phyloP scores from a whole-genome alignment of 2,888 invertebrate genomes.

The Athalia cordata region DNA sequence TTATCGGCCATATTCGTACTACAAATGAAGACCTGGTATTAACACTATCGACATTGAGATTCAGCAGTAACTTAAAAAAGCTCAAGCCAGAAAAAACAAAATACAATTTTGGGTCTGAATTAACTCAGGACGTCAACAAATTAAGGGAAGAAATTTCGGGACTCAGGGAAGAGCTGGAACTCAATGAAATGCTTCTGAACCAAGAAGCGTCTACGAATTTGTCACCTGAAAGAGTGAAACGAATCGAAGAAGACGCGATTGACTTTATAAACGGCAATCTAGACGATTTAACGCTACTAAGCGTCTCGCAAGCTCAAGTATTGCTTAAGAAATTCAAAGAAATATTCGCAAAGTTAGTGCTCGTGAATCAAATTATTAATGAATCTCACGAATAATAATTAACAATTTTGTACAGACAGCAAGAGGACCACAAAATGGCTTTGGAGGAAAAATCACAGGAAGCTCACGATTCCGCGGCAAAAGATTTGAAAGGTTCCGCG shows the following conservation, averaged over 20 bases:
- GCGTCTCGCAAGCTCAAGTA: constrained; percentile 67
- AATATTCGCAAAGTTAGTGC: constrained; percentile 60
- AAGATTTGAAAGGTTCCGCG: constrained; percentile 13
- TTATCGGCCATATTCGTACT: constrained; percentile 71
- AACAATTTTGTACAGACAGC: not conserved
- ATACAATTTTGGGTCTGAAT: constrained; percentile 55
- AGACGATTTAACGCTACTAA: constrained; percentile 68
- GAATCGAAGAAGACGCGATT: constrained; percentile 66
- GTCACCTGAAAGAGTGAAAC: constrained; percentile 65
- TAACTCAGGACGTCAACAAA: constrained; percentile 57
- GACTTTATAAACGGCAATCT: constrained; percentile 68
- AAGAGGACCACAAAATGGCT: constrained; percentile 30
- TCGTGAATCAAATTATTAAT: constrained; percentile 2
- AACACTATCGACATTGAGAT: constrained; percentile 71
- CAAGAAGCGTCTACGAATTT: constrained; percentile 67
- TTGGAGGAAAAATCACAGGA: not conserved
- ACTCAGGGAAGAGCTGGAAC: constrained; percentile 65
- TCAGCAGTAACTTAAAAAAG: constrained; percentile 63
- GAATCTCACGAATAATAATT: not conserved
- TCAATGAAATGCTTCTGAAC: constrained; percentile 68
- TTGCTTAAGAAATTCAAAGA: constrained; percentile 69
- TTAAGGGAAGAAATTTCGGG: constrained; percentile 63
- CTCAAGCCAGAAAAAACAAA: constrained; percentile 54
- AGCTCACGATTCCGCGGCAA: constrained; percentile 27
- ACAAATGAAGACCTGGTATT: constrained; percentile 66